Evolutionary conservation across 2,113 vertebrate genomes (phyloP).

Genomic region (Cyprinodon brontotheroides): DNA sequence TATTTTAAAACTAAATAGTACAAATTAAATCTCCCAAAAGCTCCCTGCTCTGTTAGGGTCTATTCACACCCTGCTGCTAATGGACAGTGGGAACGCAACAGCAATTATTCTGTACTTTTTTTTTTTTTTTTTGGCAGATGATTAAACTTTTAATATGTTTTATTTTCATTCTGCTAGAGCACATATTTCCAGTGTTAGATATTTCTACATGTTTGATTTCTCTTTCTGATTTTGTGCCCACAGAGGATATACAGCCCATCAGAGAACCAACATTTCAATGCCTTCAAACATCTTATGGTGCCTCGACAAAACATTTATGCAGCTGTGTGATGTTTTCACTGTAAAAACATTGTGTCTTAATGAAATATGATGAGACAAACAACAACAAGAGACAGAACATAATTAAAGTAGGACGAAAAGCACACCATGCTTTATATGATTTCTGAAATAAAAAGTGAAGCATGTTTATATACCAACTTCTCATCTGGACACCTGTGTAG

Average conservation of each 20-base stretch:
- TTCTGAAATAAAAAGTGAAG: not conserved
- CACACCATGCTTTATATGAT: too few species aligned
- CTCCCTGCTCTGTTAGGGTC: slow-evolving; percentile 13
- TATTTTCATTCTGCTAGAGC: slow-evolving; percentile 8
- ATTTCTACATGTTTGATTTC: slow-evolving; percentile 40
- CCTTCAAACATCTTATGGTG: slow-evolving; percentile 9
- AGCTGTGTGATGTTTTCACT: not conserved
- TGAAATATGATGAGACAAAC: not conserved
- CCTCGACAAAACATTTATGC: not conserved
- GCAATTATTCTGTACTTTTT: slow-evolving; percentile 35
- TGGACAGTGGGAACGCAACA: slow-evolving; percentile 41
- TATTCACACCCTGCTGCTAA: slow-evolving; percentile 42
- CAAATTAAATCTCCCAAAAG: slow-evolving; percentile 11
- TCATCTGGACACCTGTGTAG: not conserved
- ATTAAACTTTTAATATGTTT: slow-evolving; percentile 41
- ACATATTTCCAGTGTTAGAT: slow-evolving; percentile 22
- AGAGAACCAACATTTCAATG: not conserved
- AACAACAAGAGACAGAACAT: not conserved
- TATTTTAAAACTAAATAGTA: not conserved
- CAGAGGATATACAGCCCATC: slow-evolving; percentile 4
- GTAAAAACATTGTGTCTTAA: not conserved
- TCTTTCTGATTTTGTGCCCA: slow-evolving; percentile 17
- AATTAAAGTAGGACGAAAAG: not conserved
- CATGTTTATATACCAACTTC: not conserved
- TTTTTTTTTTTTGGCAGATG: slow-evolving; percentile 21